Base-by-base conservation (phyloP, 1,140 invertebrate genomes). In the Calliphora vicina region DNA sequence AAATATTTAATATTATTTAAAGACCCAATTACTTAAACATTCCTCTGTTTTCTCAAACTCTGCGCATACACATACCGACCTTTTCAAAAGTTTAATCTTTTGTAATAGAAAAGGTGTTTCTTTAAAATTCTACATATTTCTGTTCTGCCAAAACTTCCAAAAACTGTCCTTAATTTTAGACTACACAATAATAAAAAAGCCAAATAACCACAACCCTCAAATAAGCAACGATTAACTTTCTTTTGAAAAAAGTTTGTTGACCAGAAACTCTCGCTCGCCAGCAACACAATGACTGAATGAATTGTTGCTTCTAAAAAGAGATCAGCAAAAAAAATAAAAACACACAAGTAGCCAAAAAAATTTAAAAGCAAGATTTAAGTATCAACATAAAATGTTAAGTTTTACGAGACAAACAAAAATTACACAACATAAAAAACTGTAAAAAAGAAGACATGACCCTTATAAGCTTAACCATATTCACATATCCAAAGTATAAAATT, bases 241-340 rank as follows among this genome's bases (percentile, higher is more conserved):
- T 20, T 78, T 78, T 78, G 6, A 42, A 78, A 78, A 78, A 78
- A 78, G n/a, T 43, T 78, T 78, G 74, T 45, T 78, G 74, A 35
- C 27, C 73, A 76, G 29, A 43, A 76, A 76, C 4, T 13, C 27
- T 20, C 26, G 17, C 15, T 76, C 29, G 12, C 2, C 73, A 78
- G 42, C 13, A 78, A 78, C 74, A 78, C 74, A 78, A 43, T 78
- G 35, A 17, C 29, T 9, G 12, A 35, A 35, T 29, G 73, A 35
- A 35, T 76, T 42, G 74, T 78, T 20, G n/a, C 20, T 67, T 23
- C 20, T 20, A 13, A n/a, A 74, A 29, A 35, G 45, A 73, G n/a
- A n/a, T n/a, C n/a, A n/a, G n/a, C n/a, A n/a, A n/a, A n/a, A n/a
- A n/a, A n/a, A n/a, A n/a, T n/a, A 74, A 73, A 17, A 72, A 74